Conservation (phyloP, 2,113 vertebrate genomes). For the Cinclus mexicanus region DNA sequence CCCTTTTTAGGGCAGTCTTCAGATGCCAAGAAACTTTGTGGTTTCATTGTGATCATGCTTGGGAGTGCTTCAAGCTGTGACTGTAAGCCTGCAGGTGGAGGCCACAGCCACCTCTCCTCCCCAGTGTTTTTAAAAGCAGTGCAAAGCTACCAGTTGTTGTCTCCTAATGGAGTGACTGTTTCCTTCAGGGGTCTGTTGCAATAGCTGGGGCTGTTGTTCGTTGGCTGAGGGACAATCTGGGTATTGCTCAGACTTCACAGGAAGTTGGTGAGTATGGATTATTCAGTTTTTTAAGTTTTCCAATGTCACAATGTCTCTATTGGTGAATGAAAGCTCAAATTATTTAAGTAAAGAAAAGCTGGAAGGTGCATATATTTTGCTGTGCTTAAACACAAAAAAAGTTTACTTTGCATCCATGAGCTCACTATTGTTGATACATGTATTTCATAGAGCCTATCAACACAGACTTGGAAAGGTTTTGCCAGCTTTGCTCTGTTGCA, state of each 20-base stretch:
- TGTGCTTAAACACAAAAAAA: not conserved
- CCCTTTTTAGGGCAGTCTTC: not conserved
- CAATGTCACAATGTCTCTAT: not conserved
- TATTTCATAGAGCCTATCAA: not conserved
- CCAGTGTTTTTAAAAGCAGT: not conserved
- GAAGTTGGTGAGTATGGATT: slow-evolving; percentile 84
- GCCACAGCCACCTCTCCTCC: not conserved
- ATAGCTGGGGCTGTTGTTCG: slow-evolving; percentile 94
- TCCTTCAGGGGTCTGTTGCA: slow-evolving; percentile 91
- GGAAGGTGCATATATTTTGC: not conserved
- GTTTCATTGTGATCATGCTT: not conserved
- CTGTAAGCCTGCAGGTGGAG: not conserved
- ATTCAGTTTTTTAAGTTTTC: not conserved
- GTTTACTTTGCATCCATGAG: not conserved
- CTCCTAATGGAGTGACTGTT: not conserved
- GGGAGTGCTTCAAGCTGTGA: not conserved
- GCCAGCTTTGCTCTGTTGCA: not conserved
- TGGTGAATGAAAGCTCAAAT: not conserved
- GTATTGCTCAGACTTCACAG: slow-evolving; percentile 82
- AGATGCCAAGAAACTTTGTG: not conserved
- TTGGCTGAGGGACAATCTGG: slow-evolving; percentile 96
- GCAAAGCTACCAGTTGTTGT: not conserved
- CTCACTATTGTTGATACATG: not conserved
- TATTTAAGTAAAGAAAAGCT: not conserved
- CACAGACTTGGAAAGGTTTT: not conserved